phyloP scores from a whole-genome alignment of 2,113 vertebrate genomes.

The Perca fluviatilis region DNA sequence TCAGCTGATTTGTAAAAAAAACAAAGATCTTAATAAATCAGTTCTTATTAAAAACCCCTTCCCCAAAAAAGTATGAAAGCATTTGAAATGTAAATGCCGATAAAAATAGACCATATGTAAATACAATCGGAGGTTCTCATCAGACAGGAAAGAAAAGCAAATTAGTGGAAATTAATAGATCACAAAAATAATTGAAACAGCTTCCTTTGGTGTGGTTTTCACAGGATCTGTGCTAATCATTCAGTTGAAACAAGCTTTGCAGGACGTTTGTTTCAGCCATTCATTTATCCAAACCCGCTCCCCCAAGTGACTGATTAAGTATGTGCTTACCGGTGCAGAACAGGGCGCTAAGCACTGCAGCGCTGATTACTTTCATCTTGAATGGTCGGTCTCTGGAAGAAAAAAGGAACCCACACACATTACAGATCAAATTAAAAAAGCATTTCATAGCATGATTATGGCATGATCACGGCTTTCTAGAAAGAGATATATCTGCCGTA shows the following conservation, averaged over 20 bases:
- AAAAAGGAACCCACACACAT: conserved; percentile 37
- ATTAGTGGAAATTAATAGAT: conserved; percentile 33
- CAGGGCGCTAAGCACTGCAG: conserved; percentile 63
- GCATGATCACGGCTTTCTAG: neutral
- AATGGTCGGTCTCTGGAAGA: conserved; percentile 40
- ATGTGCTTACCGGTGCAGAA: conserved; percentile 78
- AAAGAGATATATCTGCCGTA: neutral
- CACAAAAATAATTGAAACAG: neutral
- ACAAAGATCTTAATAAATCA: conserved; percentile 16
- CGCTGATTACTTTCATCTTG: conserved; percentile 72
- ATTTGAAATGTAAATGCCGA: conserved; percentile 69
- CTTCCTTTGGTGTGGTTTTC: conserved; percentile 14
- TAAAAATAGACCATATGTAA: conserved; percentile 32
- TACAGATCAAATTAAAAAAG: neutral
- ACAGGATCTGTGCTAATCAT: conserved; percentile 22
- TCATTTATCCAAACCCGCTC: conserved; percentile 33
- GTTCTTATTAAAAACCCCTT: conserved; percentile 23
- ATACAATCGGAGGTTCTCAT: neutral
- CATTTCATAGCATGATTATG: conserved; percentile 17
- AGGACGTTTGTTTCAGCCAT: conserved; percentile 28
- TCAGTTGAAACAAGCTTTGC: conserved; percentile 20
- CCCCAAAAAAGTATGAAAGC: neutral
- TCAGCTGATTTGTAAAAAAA: conserved; percentile 5
- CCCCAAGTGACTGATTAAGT: conserved; percentile 58
- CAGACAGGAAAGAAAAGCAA: conserved; percentile 16